A percentile compares a stretch with the other conserved stretches of the same genome.
Conservation (phyloP, 2,797 vertebrate species). For the Sebastes miniatus region DNA sequence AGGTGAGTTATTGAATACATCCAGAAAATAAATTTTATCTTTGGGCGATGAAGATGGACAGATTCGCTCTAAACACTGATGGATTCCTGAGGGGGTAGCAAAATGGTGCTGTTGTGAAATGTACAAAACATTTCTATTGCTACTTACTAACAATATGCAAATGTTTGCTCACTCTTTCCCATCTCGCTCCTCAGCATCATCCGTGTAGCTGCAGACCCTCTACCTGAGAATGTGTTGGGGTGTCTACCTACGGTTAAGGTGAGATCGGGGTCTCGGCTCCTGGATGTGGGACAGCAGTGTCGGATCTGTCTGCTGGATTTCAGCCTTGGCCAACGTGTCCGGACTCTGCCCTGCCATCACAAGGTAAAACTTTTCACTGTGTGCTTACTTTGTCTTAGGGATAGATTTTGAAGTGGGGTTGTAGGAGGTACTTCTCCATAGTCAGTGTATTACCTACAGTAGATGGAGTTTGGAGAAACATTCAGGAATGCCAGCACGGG, state of each 20-base stretch:
- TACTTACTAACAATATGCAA: background rate
- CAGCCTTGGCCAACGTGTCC: constrained; percentile 61
- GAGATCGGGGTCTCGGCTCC: constrained; percentile 70
- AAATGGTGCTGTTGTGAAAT: no score
- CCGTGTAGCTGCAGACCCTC: constrained; percentile 12
- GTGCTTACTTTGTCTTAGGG: background rate
- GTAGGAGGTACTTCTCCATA: no score
- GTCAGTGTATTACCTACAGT: no score
- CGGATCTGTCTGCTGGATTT: constrained; percentile 82
- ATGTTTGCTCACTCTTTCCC: background rate
- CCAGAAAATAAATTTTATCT: background rate
- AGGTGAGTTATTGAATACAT: constrained; percentile 15
- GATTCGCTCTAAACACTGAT: background rate
- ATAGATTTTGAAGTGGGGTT: background rate
- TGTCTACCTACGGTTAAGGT: constrained; percentile 64
- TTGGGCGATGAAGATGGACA: background rate
- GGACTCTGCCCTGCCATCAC: constrained; percentile 80
- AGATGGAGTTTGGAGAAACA: no score
- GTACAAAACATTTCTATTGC: background rate
- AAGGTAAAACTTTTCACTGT: constrained; percentile 69
- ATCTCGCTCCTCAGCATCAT: background rate
- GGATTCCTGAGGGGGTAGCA: background rate
- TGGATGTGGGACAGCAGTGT: constrained; percentile 79
- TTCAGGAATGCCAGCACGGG: no score
- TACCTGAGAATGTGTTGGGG: constrained; percentile 58